A percentile compares a stretch with the other conserved stretches of the same genome.
These are phyloP conservation scores for Drosophila subpulchrella DNA, from an alignment of 1,140 invertebrate species.

Conservation along the genomic window DNA sequence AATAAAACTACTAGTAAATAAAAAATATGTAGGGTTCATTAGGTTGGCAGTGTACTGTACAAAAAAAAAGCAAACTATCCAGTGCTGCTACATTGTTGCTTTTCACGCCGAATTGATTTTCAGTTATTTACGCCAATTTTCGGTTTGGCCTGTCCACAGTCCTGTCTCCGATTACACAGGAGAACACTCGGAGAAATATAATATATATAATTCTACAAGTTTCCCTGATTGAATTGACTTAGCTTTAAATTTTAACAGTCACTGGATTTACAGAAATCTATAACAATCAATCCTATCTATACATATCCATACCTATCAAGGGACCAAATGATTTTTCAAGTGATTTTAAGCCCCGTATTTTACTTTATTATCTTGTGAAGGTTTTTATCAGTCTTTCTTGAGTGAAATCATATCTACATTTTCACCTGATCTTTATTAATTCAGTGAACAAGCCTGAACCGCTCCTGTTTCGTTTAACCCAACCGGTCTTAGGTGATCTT, in stretches of 20 bases:
- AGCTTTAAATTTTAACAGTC: too few species aligned
- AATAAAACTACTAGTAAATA: too few species aligned
- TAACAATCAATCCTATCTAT: too few species aligned
- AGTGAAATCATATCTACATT: not conserved
- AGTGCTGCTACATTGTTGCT: slow-evolving; percentile 45
- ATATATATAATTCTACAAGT: not conserved
- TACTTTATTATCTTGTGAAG: too few species aligned
- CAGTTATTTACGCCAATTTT: slow-evolving; percentile 76
- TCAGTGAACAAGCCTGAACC: slow-evolving; percentile 7
- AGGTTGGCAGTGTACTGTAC: not conserved
- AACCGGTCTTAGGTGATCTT: slow-evolving; percentile 45
- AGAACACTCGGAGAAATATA: slow-evolving; percentile 16
- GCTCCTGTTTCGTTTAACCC: slow-evolving; percentile 20
- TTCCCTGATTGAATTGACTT: too few species aligned
- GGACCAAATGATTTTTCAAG: too few species aligned
- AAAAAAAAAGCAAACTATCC: slow-evolving; percentile 10
- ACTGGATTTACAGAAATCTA: too few species aligned
- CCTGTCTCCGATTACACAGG: slow-evolving; percentile 47
- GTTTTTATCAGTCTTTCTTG: not conserved
- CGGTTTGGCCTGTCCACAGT: slow-evolving; percentile 36
- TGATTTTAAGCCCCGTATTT: too few species aligned
- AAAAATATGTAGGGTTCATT: not conserved
- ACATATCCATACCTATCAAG: too few species aligned
- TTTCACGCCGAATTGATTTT: slow-evolving; percentile 80
- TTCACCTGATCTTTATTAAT: not conserved